Percentiles rank a stretch among this genome's conserved stretches.
Conservation (phyloP, 2,797 vertebrate genomes). For the Aeoliscus strigatus region DNA sequence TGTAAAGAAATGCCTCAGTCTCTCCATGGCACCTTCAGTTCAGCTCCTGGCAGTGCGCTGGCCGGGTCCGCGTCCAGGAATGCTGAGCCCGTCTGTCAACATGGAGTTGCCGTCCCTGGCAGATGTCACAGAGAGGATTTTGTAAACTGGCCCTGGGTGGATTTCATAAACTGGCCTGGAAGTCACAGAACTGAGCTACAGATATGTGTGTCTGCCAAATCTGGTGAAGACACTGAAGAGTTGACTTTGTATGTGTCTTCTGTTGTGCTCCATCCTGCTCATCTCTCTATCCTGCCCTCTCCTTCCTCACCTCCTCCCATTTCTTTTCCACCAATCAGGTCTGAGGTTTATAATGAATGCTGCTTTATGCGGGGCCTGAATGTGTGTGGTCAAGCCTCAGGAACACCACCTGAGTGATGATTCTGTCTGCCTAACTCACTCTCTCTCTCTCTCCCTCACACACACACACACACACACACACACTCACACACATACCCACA, state of each 20-base stretch:
- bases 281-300: conserved; percentile 23
- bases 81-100: conserved; percentile 79
- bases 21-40: conserved; percentile 58
- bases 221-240: no score
- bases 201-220: conserved; percentile 15
- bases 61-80: conserved; percentile 67
- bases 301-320: conserved; percentile 67
- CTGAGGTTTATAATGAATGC: conserved; percentile 86
- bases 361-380: conserved; percentile 91
- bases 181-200: conserved; percentile 39
- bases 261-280: conserved; percentile 11
- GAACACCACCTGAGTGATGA: conserved; percentile 94
- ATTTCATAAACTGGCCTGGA: conserved; percentile 68
- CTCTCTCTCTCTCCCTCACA: conserved; percentile 19
- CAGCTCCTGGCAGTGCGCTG: conserved; percentile 66
- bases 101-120: conserved; percentile 70
- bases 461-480: conserved; percentile 18
- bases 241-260: conserved; percentile 6
- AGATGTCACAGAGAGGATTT: conserved; percentile 71
- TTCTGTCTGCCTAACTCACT: conserved; percentile 83
- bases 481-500: conserved; percentile 68
- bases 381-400: conserved; percentile 85
- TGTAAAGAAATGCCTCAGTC: conserved; percentile 76
- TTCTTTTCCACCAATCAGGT: conserved; percentile 62
- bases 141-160: conserved; percentile 71